Evolutionary conservation across 2,113 vertebrate genomes (phyloP), one percentile per base, ranked within the genome.

Genomic region (Nematolebias whitei): DNA sequence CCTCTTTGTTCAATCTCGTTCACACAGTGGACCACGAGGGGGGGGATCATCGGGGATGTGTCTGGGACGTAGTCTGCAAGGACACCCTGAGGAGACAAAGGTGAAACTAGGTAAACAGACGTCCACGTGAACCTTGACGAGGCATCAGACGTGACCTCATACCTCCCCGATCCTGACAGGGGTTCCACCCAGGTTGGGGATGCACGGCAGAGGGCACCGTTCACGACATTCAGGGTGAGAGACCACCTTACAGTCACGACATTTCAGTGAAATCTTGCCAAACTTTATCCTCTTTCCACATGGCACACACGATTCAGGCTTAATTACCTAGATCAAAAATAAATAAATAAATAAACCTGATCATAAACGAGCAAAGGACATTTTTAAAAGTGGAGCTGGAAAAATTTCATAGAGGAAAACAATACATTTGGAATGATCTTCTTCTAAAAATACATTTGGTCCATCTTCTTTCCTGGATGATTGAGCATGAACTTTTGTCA

Each of bases 231-330:
- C 98, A 0, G 95, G 94, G 57, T 99, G 98, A 14, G 95, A 29
- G 0, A 98, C 95, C 50, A 99, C 93, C 12, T 95, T 90, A 88
- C 98, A 99, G 83, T 99, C 97, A 2, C 96, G 88, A 79, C 98
- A 99, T 73, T 96, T 98, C 0, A 98, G 88, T 0, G 95, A 95
- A 44, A 96, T 82, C 85, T 99, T 99, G 2, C 98, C 98, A 90
- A 99, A 99, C 85, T 97, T 99, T 63, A 99, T 96, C 63, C 96
- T 93, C 84, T 98, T 99, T 0, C 96, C 96, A 66, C 97, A 99
- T 0, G 98, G 97, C n/a, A 99, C 96, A 15, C 98, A 99, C 0
- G 95, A 95, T 50, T 99, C 97, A 0, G 98, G 96, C 76, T 99
- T 99, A 84, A 99, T 99, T 84, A 98, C 96, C 98, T 99, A 32